Evolutionary conservation across 2,797 vertebrate genomes (phyloP), one percentile per base, ranked within the genome.

Genomic region (Megaceryle alcyon): DNA sequence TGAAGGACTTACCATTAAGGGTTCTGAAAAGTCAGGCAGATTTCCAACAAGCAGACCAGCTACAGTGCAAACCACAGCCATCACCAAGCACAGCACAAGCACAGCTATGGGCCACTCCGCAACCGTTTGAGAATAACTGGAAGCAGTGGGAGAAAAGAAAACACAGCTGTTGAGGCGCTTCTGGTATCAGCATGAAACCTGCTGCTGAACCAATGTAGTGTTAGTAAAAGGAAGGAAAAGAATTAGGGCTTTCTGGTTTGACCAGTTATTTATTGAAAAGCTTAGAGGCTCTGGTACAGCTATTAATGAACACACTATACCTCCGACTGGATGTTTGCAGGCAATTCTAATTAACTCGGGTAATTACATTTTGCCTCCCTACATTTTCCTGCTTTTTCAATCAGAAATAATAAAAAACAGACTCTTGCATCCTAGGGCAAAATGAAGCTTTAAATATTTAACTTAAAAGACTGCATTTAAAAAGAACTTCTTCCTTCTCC

Each of bases 11-110:
- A 99, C 99, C 98, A 98, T 96, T 54, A 99, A 97, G 35, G 99
- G 99, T 57, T 99, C 98, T 31, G 99, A 99, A 90, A 99, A 99
- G 97, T 99, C 99, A 21, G 99, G 99, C 94, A 99, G 88, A 12
- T 98, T 98, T 82, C 99, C 98, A 43, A 98, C 97, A 71, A 99
- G 96, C 75, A 99, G 97, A 79, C 99, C 99, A 25, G 98, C 98
- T 85, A 99, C 69, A 3, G 99, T 99, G 95, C 98, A 99, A 84
- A 98, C 97, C 56, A 99, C 97, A 23, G 98, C 97, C 21, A 96
- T 89, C 88, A 98, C 80, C 2, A 98, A 98, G 86, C 98, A 99
- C 78, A 98, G 97, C 86, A 98, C 94, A 93, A 99, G 97, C 88
- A 99, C 91, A 0, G 98, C 98, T 54, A 98, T 57, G 0, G 99